Conservation (phyloP, 2,797 vertebrate species). For the Varecia variegata region DNA sequence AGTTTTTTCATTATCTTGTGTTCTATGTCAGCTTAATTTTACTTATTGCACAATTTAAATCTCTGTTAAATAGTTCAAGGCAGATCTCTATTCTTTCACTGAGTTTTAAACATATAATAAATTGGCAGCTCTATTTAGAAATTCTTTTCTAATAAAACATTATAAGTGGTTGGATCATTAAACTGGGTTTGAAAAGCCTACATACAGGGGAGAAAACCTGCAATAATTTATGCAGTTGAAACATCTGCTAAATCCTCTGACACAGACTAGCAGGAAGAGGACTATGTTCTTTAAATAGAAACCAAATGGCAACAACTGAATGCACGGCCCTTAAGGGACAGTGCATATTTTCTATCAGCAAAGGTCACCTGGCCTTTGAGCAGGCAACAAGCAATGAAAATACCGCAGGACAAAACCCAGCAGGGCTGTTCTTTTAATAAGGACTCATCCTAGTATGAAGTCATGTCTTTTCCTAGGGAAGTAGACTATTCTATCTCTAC, state of each 20-base stretch:
- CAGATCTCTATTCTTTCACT: background rate
- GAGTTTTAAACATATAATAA: constrained; percentile 44
- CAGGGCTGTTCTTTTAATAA: background rate
- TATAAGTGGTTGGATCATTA: constrained; percentile 40
- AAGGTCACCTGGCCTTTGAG: background rate
- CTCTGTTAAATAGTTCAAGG: constrained; percentile 44
- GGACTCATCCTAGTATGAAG: background rate
- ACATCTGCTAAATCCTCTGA: background rate
- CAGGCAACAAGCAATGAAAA: background rate
- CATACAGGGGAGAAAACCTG: background rate
- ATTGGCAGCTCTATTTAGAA: constrained; percentile 36
- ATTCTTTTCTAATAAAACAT: constrained; percentile 34
- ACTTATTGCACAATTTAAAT: constrained; percentile 50
- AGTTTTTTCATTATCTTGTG: background rate
- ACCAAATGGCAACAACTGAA: constrained; percentile 6
- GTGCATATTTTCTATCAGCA: background rate
- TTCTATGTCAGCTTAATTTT: constrained; percentile 39
- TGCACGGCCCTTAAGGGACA: background rate
- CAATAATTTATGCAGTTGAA: background rate
- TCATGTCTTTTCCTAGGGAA: background rate
- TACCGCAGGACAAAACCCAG: background rate
- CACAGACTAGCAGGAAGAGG: background rate
- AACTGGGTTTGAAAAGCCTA: constrained; percentile 36
- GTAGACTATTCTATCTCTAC: background rate
- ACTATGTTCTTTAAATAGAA: constrained; percentile 33